Percentiles rank a stretch among this genome's conserved stretches.
phyloP scores from a whole-genome alignment of 2,113 vertebrate genomes.

The Odocoileus hemionus region DNA sequence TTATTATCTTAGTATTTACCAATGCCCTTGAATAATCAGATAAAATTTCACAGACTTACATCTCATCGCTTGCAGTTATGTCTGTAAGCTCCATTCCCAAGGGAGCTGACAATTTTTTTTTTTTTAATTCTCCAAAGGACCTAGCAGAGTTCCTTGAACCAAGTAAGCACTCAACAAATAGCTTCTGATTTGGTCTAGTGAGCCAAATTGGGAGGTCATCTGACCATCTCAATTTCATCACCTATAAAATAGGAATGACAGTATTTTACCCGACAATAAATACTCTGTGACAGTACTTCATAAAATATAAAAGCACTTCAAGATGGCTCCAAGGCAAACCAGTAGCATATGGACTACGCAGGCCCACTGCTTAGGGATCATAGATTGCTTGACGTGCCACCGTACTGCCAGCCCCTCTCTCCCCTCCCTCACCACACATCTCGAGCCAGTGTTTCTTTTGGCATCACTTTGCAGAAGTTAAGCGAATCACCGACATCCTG shows the following conservation, averaged over 20 bases:
- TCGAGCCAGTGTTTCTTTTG: background rate
- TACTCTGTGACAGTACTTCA: background rate
- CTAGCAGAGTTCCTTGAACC: background rate
- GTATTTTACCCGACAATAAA: background rate
- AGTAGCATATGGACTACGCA: background rate
- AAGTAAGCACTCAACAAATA: background rate
- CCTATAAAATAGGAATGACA: background rate
- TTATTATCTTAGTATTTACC: background rate
- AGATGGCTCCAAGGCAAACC: background rate
- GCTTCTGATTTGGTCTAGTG: background rate
- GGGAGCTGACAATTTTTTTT: background rate
- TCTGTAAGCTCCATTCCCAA: background rate
- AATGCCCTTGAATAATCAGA: background rate
- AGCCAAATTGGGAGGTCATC: background rate
- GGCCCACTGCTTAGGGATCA: background rate
- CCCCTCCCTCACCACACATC: background rate
- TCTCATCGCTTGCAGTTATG: background rate
- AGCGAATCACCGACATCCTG: background rate
- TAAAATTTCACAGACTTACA: background rate
- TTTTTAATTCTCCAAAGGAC: background rate
- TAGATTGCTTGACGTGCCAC: rapidly evolving
- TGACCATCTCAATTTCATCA: background rate
- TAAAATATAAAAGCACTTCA: background rate
- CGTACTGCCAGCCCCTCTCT: background rate
- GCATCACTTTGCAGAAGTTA: background rate